Conservation (phyloP, 64 coral and sea anemone species). For the Dendrophyllia cribrosa region DNA sequence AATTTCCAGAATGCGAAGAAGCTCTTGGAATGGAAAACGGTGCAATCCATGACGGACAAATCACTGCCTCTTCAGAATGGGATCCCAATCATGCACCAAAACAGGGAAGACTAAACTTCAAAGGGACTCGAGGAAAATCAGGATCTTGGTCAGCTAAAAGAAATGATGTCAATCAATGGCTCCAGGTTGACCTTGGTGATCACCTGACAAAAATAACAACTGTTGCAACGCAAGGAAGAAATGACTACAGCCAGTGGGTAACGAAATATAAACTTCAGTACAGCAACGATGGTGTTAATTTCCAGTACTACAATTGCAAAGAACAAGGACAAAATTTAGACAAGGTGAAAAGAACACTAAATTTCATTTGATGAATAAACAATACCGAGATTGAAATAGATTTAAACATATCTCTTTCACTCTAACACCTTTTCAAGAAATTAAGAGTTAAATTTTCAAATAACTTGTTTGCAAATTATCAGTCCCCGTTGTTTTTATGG, state of each 20-base stretch:
- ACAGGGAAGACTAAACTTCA: neutral
- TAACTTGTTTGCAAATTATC: too few relatives aligned
- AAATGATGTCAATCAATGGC: neutral
- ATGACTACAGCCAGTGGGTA: conserved; percentile 24
- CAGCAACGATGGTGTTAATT: conserved; percentile 24
- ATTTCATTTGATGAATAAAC: too few relatives aligned
- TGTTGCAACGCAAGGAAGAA: conserved; percentile 39
- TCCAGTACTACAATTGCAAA: neutral
- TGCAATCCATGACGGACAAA: conserved; percentile 12
- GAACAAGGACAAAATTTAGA: neutral
- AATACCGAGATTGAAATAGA: too few relatives aligned
- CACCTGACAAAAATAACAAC: neutral
- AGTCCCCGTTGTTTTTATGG: too few relatives aligned
- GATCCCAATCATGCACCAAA: neutral
- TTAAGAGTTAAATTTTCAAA: too few relatives aligned
- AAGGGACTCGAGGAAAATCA: neutral
- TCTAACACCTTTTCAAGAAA: too few relatives aligned
- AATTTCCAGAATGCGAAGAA: neutral
- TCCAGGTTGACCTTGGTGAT: conserved; percentile 12
- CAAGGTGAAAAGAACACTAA: too few relatives aligned
- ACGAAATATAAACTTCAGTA: neutral
- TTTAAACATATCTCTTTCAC: too few relatives aligned
- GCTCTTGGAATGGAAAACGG: conserved; percentile 25
- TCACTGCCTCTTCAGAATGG: neutral
- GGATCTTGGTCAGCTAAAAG: conserved; percentile 17